Conservation (phyloP, 2,888 invertebrate genomes). For the Drosophila algonquin region DNA sequence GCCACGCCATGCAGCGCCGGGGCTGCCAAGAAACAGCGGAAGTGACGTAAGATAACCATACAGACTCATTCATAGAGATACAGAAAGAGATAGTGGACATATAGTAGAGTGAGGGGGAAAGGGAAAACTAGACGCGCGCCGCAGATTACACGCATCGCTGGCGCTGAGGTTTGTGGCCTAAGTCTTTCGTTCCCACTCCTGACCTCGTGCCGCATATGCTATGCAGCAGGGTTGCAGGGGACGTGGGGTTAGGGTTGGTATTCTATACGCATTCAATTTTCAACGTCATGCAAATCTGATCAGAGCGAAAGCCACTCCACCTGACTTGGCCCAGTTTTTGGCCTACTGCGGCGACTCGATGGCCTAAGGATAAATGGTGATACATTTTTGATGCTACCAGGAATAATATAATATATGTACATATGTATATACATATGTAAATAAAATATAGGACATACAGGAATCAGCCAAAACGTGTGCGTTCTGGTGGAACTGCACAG, state of each 20-base stretch:
- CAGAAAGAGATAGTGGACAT: background rate
- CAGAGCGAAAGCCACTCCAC: background rate
- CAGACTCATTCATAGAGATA: too few relatives aligned
- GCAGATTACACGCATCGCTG: conserved; percentile 62
- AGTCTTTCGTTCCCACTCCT: conserved; percentile 61
- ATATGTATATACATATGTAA: too few relatives aligned
- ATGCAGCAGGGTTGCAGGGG: conserved; percentile 33
- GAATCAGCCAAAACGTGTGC: too few relatives aligned
- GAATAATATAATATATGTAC: too few relatives aligned
- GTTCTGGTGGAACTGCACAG: too few relatives aligned
- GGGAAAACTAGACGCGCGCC: conserved; percentile 28
- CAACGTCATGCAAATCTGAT: conserved; percentile 25
- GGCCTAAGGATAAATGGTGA: too few relatives aligned
- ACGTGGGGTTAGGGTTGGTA: background rate
- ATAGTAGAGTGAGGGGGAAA: background rate
- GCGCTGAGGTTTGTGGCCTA: conserved; percentile 65
- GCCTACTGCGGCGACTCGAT: too few relatives aligned
- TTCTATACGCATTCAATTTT: conserved; percentile 5
- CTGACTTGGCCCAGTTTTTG: too few relatives aligned
- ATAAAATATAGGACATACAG: too few relatives aligned
- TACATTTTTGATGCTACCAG: too few relatives aligned
- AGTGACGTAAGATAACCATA: too few relatives aligned
- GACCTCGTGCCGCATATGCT: conserved; percentile 72
- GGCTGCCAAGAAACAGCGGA: too few relatives aligned
- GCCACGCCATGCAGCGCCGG: background rate